Percentiles rank a stretch among this genome's conserved stretches.
These are phyloP conservation scores for Cromileptes altivelis DNA, from an alignment of 2,113 vertebrate species.

Conservation along the genomic window DNA sequence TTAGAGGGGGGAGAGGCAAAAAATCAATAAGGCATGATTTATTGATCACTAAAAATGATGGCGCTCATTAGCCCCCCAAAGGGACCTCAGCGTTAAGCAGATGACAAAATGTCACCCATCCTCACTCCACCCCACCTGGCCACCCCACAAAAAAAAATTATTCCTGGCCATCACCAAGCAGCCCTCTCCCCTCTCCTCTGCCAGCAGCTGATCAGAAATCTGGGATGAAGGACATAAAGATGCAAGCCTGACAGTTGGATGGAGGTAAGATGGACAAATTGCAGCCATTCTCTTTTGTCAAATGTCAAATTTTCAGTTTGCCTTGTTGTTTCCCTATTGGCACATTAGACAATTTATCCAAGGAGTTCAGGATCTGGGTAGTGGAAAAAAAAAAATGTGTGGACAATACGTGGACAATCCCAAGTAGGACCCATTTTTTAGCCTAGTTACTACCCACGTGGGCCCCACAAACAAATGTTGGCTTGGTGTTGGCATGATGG, in stretches of 20 bases:
- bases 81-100: conserved; percentile 83
- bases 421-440: too few species aligned
- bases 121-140: conserved; percentile 57
- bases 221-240: not conserved
- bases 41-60: conserved; percentile 89
- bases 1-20: conserved; percentile 70
- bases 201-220: conserved; percentile 1
- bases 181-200: not conserved
- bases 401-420: too few species aligned
- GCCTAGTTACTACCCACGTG: too few species aligned
- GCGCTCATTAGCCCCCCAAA: conserved; percentile 87
- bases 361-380: too few species aligned
- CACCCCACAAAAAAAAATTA: conserved; percentile 19
- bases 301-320: not conserved
- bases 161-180: conserved; percentile 14
- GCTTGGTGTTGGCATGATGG: too few species aligned
- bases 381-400: not conserved
- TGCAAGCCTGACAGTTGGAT: not conserved
- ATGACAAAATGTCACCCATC: conserved; percentile 87
- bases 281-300: not conserved
- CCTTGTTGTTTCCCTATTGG: not conserved
- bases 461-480: too few species aligned
- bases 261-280: not conserved
- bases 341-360: too few species aligned
- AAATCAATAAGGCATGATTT: conserved; percentile 90